A percentile compares a stretch with the other conserved stretches of the same genome.
phyloP scores from a whole-genome alignment of 37 sponge, comb jelly and placozoan genomes.

The Agelas oroides region DNA sequence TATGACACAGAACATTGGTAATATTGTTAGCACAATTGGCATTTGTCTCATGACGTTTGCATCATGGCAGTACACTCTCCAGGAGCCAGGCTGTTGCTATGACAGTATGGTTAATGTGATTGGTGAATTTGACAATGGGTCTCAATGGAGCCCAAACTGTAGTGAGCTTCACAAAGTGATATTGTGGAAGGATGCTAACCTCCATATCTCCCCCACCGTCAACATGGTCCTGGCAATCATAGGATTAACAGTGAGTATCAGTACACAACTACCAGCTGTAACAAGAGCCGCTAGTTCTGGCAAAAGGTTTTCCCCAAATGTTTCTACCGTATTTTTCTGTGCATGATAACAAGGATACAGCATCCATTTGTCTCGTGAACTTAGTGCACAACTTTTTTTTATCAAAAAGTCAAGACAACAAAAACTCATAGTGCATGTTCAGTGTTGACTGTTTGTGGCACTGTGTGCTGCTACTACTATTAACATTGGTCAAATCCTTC shows the following conservation, averaged over 20 bases:
- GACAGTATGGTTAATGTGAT: not conserved
- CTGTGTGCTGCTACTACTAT: too few species aligned
- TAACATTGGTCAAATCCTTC: too few species aligned
- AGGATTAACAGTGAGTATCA: constrained; percentile 47
- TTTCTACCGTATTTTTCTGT: too few species aligned
- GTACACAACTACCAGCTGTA: not conserved
- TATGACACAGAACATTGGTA: constrained; percentile 51
- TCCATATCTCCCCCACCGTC: constrained; percentile 33
- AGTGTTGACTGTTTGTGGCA: too few species aligned
- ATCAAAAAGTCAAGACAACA: too few species aligned
- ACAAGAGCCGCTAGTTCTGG: too few species aligned
- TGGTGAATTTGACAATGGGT: not conserved
- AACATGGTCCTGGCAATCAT: constrained; percentile 26
- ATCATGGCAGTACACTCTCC: constrained; percentile 73
- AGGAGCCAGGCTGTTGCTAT: constrained; percentile 47
- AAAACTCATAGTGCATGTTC: too few species aligned
- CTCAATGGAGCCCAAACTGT: constrained; percentile 17
- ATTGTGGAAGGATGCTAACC: not conserved
- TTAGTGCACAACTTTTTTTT: too few species aligned
- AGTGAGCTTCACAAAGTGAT: constrained; percentile 15
- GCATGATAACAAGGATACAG: too few species aligned
- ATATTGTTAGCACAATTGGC: constrained; percentile 20
- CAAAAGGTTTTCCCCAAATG: too few species aligned
- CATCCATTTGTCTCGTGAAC: too few species aligned
- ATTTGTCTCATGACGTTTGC: constrained; percentile 38